Base-by-base conservation (phyloP, 1,140 invertebrate genomes). In the Drosophila simulans region DNA sequence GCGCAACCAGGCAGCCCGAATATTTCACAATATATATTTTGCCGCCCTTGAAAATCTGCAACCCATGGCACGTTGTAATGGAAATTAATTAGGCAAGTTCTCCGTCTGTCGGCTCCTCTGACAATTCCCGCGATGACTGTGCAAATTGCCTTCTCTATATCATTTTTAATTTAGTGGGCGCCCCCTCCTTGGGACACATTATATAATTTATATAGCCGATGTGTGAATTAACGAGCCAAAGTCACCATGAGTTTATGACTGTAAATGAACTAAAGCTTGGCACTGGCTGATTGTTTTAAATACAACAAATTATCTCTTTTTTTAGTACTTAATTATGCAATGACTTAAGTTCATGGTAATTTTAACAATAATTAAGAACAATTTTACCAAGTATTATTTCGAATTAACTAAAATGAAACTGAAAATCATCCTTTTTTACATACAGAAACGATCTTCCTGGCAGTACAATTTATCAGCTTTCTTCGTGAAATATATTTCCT, bases 51-150 rank as follows among this genome's bases (percentile, higher is more conserved):
- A 64, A 79, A 72, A 85, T 82, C 77, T 71, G 71, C 80, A 78
- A 85, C 71, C 72, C 77, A 46, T 35, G 69, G 80, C 85, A 82
- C 85, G 78, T 89, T 90, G 86, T 85, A 85, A 85, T 80, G 85
- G 78, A 85, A 90, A 89, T 90, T 85, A 90, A 90, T 90, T 90
- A 84, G 81, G 54, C 75, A 82, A 79, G 66, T 79, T 72, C 66
- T 31, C 45, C 39, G 35, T 31, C 27, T 48, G 34, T 64, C 58
- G 63, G 25, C 63, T 70, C 64, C 52, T 51, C 51, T 48, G 66
- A 69, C 63, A 70, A 70, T 56, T 63, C 40, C 49, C 1, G 43
- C 48, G 64, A 49, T 70, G 68, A 70, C 64, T 70, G 68, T 31
- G 37, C 56, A 35, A 69, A 70, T 57, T 70, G 68, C 68, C 68